Percentiles rank a stretch among this genome's conserved stretches.
These are phyloP conservation scores for Protomyctophum bolini DNA, from an alignment of 2,113 vertebrate genomes.

Conservation along the genomic window DNA sequence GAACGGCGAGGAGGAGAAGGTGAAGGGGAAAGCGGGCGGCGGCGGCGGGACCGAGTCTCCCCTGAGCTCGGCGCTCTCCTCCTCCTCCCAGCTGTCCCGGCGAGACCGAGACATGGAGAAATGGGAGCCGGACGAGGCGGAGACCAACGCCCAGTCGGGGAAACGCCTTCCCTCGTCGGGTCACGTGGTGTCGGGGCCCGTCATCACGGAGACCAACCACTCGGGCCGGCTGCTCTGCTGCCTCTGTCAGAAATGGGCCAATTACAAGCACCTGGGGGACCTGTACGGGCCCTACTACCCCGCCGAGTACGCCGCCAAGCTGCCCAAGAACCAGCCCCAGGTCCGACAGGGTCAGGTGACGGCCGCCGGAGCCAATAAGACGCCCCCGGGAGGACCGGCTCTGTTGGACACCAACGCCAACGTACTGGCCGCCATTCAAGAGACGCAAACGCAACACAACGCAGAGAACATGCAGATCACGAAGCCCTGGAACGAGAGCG, in stretches of 20 bases:
- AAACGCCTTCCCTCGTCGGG: slow-evolving; percentile 93
- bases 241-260: slow-evolving; percentile 98
- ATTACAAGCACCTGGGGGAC: slow-evolving; percentile 96
- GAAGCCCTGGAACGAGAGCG: slow-evolving; percentile 53
- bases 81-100: slow-evolving; percentile 68
- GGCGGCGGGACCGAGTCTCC: slow-evolving; percentile 63
- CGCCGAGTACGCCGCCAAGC: slow-evolving; percentile 91
- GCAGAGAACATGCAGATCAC: slow-evolving; percentile 51
- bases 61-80: slow-evolving; percentile 62
- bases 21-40: slow-evolving; percentile 68
- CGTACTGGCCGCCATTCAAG: slow-evolving; percentile 77
- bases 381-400: slow-evolving; percentile 50
- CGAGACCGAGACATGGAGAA: slow-evolving; percentile 76
- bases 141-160: slow-evolving; percentile 80
- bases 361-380: slow-evolving; percentile 53
- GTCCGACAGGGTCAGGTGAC: slow-evolving; percentile 67
- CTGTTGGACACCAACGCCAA: slow-evolving; percentile 54
- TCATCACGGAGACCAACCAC: slow-evolving; percentile 89
- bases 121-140: slow-evolving; percentile 67
- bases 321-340: slow-evolving; percentile 93
- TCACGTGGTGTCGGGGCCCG: slow-evolving; percentile 91
- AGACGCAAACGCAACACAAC: slow-evolving; percentile 46
- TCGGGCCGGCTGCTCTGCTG: slow-evolving; percentile 93
- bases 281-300: slow-evolving; percentile 98
- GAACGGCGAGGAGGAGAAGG: slow-evolving; percentile 92